Evolutionary conservation across 2,113 vertebrate genomes (phyloP).

Genomic region (Mungos mungo): DNA sequence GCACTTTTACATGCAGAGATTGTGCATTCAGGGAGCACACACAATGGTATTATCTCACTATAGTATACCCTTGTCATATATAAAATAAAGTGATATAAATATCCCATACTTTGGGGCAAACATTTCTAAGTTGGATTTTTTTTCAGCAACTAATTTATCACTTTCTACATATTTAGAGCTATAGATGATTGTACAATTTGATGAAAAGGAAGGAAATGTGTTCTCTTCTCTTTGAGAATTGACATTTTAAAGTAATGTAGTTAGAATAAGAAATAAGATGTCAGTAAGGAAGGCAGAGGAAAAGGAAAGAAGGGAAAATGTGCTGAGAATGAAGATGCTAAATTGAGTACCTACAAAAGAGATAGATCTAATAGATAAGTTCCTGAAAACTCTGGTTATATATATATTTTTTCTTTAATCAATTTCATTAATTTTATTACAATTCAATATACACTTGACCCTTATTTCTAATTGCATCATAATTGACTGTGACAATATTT

Average conservation of each 20-base stretch:
- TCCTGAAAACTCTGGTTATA: not conserved
- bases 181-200: not conserved
- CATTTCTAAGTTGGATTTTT: not conserved
- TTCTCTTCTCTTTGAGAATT: not conserved
- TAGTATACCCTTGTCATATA: not conserved
- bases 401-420: not conserved
- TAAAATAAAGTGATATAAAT: not conserved
- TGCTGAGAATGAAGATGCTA: not conserved
- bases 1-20: not conserved
- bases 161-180: not conserved
- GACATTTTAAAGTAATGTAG: not conserved
- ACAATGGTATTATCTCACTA: not conserved
- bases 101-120: not conserved
- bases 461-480: not conserved
- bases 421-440: not conserved
- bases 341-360: not conserved
- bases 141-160: not conserved
- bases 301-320: not conserved
- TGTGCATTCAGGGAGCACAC: not conserved
- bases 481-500: not conserved
- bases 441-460: not conserved
- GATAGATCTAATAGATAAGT: not conserved
- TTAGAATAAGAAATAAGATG: not conserved
- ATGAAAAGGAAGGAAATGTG: not conserved
- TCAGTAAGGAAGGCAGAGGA: not conserved